These are phyloP conservation scores for Cistogaster globosa DNA, from an alignment of 2,888 invertebrate species.

Conservation along the genomic window DNA sequence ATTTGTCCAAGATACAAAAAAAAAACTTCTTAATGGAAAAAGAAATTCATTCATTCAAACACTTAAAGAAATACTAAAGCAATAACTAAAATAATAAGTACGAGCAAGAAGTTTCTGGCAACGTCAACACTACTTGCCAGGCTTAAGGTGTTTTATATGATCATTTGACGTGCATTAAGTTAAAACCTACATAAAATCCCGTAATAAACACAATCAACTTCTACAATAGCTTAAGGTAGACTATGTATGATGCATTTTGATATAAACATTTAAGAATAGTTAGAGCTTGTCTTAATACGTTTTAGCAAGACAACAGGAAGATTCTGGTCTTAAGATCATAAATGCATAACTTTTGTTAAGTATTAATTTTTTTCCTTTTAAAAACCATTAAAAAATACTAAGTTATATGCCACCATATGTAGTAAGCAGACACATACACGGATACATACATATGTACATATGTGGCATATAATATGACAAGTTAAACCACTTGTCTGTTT, in stretches of 20 bases:
- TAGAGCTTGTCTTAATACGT: neutral
- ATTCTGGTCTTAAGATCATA: slow-evolving; percentile 54
- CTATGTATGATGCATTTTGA: neutral
- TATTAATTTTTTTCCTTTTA: neutral
- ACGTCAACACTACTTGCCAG: slow-evolving; percentile 58
- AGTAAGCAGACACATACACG: neutral
- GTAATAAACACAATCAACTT: slow-evolving; percentile 49
- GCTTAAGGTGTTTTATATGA: slow-evolving; percentile 77
- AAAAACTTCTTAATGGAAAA: no score
- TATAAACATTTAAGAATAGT: no score
- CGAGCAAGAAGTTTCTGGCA: slow-evolving; percentile 31
- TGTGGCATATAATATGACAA: slow-evolving; percentile 58
- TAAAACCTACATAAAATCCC: slow-evolving; percentile 63
- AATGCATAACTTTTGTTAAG: slow-evolving; percentile 30
- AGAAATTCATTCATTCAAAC: neutral
- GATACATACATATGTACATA: neutral
- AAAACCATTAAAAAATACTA: slow-evolving; percentile 39
- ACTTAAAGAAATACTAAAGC: slow-evolving; percentile 11
- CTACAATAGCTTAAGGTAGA: slow-evolving; percentile 1
- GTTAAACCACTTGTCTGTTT: slow-evolving; percentile 56
- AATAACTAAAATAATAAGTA: neutral
- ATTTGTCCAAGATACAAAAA: no score
- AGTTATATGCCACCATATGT: slow-evolving; percentile 39
- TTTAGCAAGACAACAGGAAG: slow-evolving; percentile 35
- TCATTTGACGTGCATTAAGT: slow-evolving; percentile 79